These are phyloP conservation scores for Solenopsis fugax DNA, from an alignment of 1,140 invertebrate genomes.

Conservation along the genomic window DNA sequence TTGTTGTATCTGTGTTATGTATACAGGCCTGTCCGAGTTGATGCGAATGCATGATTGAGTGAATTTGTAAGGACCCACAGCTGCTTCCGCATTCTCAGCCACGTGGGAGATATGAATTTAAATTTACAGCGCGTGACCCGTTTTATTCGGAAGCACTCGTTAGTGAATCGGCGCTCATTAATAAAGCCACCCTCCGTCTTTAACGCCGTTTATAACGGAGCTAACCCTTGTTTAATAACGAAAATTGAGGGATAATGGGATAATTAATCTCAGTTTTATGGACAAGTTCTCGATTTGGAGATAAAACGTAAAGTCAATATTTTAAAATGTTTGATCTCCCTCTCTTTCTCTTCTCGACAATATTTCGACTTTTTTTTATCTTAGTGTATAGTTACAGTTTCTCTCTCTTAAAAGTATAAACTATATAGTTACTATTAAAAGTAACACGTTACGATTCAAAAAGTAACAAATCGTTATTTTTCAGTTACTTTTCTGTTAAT, in stretches of 20 bases:
- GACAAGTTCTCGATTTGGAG: background rate
- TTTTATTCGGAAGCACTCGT: slow-evolving; percentile 38
- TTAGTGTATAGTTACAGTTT: too few relatives aligned
- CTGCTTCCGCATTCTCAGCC: slow-evolving; percentile 59
- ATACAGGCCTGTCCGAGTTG: background rate
- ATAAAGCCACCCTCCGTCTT: slow-evolving; percentile 3
- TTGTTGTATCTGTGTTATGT: background rate
- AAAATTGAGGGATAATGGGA: background rate
- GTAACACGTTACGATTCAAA: too few relatives aligned
- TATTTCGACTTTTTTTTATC: too few relatives aligned
- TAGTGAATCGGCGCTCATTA: slow-evolving; percentile 18
- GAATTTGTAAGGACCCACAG: slow-evolving; percentile 69
- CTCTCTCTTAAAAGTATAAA: too few relatives aligned
- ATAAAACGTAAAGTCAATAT: background rate
- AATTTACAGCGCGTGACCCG: slow-evolving; percentile 63
- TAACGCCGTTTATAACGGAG: background rate
- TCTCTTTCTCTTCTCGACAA: background rate
- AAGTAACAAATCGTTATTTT: too few relatives aligned
- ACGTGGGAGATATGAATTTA: slow-evolving; percentile 76
- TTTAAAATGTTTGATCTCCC: background rate
- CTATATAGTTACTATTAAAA: too few relatives aligned
- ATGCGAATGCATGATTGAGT: slow-evolving; percentile 25
- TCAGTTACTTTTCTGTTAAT: too few relatives aligned
- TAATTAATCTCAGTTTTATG: background rate
- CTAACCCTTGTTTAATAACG: background rate